Conservation (phyloP, 1,140 invertebrate genomes). For the Drosophila ficusphila region DNA sequence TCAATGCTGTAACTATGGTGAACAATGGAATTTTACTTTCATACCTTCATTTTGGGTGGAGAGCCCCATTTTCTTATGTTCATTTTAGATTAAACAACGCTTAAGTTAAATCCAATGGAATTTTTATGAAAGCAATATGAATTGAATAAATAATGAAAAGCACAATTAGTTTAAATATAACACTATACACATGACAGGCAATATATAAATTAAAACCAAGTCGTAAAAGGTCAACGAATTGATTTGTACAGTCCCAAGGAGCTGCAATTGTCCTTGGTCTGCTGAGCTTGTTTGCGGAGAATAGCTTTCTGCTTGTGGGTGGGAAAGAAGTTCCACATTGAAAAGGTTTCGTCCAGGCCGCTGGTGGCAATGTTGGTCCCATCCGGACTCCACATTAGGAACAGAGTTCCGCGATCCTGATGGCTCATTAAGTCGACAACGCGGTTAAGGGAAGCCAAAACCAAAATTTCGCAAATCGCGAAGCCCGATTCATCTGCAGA, state of each 20-base stretch:
- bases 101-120: slow-evolving; percentile 39
- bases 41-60: slow-evolving; percentile 11
- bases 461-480: slow-evolving; percentile 58
- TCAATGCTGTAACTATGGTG: slow-evolving; percentile 31
- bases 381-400: slow-evolving; percentile 79
- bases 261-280: slow-evolving; percentile 9
- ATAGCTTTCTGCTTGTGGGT: slow-evolving; percentile 13
- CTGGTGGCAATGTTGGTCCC: slow-evolving; percentile 71
- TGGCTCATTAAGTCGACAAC: slow-evolving; percentile 69
- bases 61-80: slow-evolving; percentile 15
- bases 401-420: slow-evolving; percentile 59
- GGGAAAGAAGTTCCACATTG: slow-evolving; percentile 74
- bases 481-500: slow-evolving; percentile 40
- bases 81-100: slow-evolving; percentile 27
- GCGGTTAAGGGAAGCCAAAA: slow-evolving; percentile 70
- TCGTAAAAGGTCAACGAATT: slow-evolving; percentile 18
- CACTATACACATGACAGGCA: slow-evolving; percentile 1
- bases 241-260: slow-evolving; percentile 31
- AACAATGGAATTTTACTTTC: slow-evolving; percentile 27
- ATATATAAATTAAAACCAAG: not conserved
- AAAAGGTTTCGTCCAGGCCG: slow-evolving; percentile 72
- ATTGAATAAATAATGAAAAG: slow-evolving; percentile 54
- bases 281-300: slow-evolving; percentile 1
- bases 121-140: slow-evolving; percentile 52
- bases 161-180: slow-evolving; percentile 22